Evolutionary conservation across 2,797 vertebrate genomes (phyloP), one percentile per base, ranked within the genome.

Genomic region (Lerista edwardsae): DNA sequence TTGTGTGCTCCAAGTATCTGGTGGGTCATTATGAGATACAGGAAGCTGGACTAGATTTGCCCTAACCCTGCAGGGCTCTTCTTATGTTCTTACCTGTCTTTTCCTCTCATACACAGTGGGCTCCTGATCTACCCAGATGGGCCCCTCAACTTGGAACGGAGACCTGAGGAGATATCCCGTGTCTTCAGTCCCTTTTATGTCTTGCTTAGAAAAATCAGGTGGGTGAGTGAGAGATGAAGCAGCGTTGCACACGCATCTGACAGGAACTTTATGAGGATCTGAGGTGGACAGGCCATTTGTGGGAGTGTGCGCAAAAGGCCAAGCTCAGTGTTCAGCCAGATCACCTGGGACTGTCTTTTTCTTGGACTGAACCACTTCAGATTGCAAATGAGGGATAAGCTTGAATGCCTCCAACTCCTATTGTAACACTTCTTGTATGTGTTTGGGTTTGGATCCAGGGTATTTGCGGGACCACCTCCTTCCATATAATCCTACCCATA

Each of bases 61-160:
- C 12, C 47, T 51, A 12, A 51, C 14, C 47, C 47, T 2, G 47
- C 47, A 6, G 47, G 4, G 12, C 47, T 9, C 12, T 51, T 51
- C 47, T 51, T 51, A 10, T 51, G 12, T 51, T 51, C 47, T 51
- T 51, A 34, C n/a, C 8, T 44, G 25, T 72, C 59, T 57, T 27
- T 19, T 31, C 19, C 31, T 17, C 25, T 19, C 47, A 5, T 76
- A 65, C 6, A 14, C 87, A 96, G 96, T 0, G 96, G 96, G 6
- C 94, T 96, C 79, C 94, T 96, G 62, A 95, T 96, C 86, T 96
- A 96, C 80, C 96, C 96, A 0, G 96, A 96, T 62, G 96, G 96
- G 62, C 96, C 96, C 1, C 93, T 96, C 89, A 95, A 91, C 88
- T 84, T 95, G 83, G 92, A 95, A 41, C 91, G 12, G 55, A 91